Base-by-base conservation (phyloP, 1,140 invertebrate species). In the Anadara kagoshimensis region DNA sequence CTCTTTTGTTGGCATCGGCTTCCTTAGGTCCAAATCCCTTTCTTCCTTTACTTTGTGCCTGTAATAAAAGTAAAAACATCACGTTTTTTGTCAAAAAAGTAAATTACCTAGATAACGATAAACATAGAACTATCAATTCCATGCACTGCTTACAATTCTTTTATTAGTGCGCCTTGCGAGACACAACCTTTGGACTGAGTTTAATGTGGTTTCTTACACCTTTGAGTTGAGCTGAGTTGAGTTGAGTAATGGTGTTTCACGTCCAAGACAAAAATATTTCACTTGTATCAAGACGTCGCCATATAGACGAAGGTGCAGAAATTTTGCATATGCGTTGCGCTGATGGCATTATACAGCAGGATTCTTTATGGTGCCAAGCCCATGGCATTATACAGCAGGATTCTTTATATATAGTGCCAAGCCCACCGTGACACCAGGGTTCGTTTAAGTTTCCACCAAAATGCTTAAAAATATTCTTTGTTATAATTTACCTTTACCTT, bases 11-110 rank as follows among this genome's bases (percentile, higher is more conserved):
- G 88, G 96, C 96, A 77, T 96, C 94, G 10, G 96, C 94, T 90
- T 98, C 96, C 89, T 97, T 97, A 20, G 96, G 95, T 69, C 96
- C 96, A 85, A 97, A 96, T 68, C 93, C 93, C 18, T 94, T 94
- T n/a, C 41, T 26, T 36, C 62, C 62, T 53, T 64, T 64, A 20
- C 24, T 11, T 11, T 64, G 26, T n/a, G 62, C 62, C 62, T 64
- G 24, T 18, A 11, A 49, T 18, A 49, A 10, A n/a, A 14, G 14
- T 49, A 2, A 14, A 49, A 18, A 18, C 47, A n/a, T 49, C 11
- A 4, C 11, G 47, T 49, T 49, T 49, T 49, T 49, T 49, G n/a
- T 2, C n/a, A 49, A 47, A 47, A 47, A 47, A 10, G 45, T 47
- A 47, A 8, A 47, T 47, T 47, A 10, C n/a, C n/a, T n/a, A n/a